phyloP scores from a whole-genome alignment of 2,113 vertebrate genomes.

The Thamnaconus septentrionalis region DNA sequence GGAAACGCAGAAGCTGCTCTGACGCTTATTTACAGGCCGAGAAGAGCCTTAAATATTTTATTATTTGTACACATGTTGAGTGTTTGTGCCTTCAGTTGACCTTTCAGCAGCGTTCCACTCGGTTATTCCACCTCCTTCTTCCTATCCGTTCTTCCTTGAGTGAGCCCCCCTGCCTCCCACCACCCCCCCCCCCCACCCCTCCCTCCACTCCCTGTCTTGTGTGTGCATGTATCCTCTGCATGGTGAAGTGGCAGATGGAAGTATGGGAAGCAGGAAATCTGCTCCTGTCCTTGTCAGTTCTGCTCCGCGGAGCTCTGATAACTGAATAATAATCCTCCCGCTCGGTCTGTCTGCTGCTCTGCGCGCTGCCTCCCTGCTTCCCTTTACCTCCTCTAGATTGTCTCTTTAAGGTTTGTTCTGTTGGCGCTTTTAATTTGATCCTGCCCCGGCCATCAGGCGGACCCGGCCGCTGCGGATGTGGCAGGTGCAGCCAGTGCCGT shows the following conservation, averaged over 20 bases:
- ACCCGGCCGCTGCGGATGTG: constrained; percentile 18
- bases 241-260: constrained; percentile 77
- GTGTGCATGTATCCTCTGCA: constrained; percentile 62
- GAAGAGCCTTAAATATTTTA: constrained; percentile 1
- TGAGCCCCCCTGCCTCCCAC: constrained; percentile 12
- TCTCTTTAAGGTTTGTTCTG: constrained; percentile 47
- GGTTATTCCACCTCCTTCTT: neutral
- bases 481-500: constrained; percentile 1
- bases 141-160: neutral
- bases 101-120: constrained; percentile 12
- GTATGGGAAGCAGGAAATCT: constrained; percentile 79
- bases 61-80: neutral
- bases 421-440: constrained; percentile 34
- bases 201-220: constrained; percentile 4
- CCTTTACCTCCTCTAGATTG: constrained; percentile 35
- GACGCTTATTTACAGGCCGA: constrained; percentile 5
- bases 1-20: neutral
- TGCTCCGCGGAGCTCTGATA: constrained; percentile 78
- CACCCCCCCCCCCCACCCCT: too few relatives aligned
- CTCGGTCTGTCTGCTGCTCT: constrained; percentile 58
- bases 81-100: constrained; percentile 9
- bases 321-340: constrained; percentile 79
- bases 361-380: constrained; percentile 28
- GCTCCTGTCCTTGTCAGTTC: constrained; percentile 80
- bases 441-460: constrained; percentile 10